Percentiles rank a stretch among this genome's conserved stretches.
Evolutionary conservation across 2,888 invertebrate genomes (phyloP).

Genomic region (Archips xylosteana): DNA sequence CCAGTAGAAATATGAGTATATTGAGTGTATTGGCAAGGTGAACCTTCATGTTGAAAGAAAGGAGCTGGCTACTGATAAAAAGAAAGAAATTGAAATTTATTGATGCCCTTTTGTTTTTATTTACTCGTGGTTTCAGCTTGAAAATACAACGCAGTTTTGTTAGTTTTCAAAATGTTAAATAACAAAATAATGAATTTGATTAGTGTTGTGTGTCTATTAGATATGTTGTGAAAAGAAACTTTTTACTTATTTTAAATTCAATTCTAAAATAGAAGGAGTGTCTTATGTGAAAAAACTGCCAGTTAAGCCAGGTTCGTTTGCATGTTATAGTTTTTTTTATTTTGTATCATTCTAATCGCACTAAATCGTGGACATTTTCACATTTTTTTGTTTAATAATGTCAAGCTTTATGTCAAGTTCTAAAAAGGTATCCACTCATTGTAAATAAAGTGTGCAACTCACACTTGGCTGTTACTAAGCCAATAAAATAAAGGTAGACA

Average conservation of each 20-base stretch:
- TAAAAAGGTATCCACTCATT: neutral
- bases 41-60: neutral
- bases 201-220: too few species aligned
- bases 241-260: too few species aligned
- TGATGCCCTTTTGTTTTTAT: neutral
- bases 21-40: too few species aligned
- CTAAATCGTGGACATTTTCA: neutral
- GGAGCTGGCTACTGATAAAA: neutral
- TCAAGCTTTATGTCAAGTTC: too few species aligned
- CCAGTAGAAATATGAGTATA: neutral
- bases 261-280: neutral
- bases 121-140: too few species aligned
- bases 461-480: constrained; percentile 40
- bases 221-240: too few species aligned
- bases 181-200: too few species aligned
- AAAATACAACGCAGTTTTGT: too few species aligned
- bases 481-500: constrained; percentile 46
- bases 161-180: too few species aligned
- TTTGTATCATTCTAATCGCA: neutral
- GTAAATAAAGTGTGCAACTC: neutral
- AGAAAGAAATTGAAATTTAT: neutral
- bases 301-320: neutral
- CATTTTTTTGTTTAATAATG: too few species aligned
- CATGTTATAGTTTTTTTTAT: neutral
- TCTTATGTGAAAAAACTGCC: neutral